Base-by-base conservation (phyloP, 1,140 invertebrate genomes). In the Leucophenga varia region DNA sequence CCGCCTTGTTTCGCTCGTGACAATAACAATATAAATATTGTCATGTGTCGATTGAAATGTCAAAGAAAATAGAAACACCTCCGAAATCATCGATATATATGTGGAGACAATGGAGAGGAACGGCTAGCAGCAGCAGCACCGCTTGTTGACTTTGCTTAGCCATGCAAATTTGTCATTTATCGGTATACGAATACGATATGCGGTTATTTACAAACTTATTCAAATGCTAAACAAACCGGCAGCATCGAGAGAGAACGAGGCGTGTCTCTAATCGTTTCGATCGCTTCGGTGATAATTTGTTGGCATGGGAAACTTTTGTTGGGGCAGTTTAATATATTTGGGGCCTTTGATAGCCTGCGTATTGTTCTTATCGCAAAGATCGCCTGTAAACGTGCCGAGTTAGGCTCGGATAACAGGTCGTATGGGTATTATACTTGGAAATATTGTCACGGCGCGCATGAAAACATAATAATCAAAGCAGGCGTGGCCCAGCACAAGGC, bases 201-300 rank as follows among this genome's bases (percentile, higher is more conserved):
- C n/a, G n/a, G n/a, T n/a, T 36, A 50, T 53, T 50, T 53, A 53
- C 51, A 53, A 39, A 16, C 43, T 41, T 49, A 65, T 65, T 65
- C 59, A 65, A 67, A 65, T 65, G 61, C 52, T 46, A 67, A 65
- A 36, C 40, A 55, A 61, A 59, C 48, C 49, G 47, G 48, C 44
- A 50, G 43, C 21, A 16, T n/a, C 56, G 47, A 20, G 10, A 9
- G 19, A 64, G 46, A 64, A 49, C 49, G 49, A 56, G 61, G 61
- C 52, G 61, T 67, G 58, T 34, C 43, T n/a, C 46, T 25, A 40
- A 28, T 25, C 13, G 40, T 40, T 48, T 43, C 19, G 46, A 48
- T 42, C 38, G 46, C 37, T 41, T 41, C 6, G n/a, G 17, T 30
- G 10, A 47, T 37, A 50, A 46, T 50, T 39, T 45, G 25, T 35